Base-by-base conservation (phyloP, 2,797 vertebrate genomes). In the Spheniscus humboldti region DNA sequence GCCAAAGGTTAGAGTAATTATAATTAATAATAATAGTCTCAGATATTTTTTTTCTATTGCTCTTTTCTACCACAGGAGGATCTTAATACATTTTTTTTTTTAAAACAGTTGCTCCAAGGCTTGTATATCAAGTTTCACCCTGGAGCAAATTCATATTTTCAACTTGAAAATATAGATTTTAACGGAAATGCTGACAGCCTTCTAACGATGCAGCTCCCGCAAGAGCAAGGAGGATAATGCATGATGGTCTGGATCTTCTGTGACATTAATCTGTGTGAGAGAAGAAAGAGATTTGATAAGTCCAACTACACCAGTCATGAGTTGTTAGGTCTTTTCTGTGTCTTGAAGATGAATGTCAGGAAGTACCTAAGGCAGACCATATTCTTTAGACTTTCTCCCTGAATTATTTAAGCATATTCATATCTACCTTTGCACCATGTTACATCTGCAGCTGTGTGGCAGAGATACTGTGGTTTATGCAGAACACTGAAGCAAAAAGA, bases 291-390 rank as follows among this genome's bases (percentile, higher is more conserved):
- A 33, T 56, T 30, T 76, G 71, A 37, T 95, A 63, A 86, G 85
- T 80, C 92, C 62, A 64, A 6, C 86, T 68, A 11, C 55, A 47
- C 52, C 69, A 62, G 56, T 47, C 83, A 43, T 17, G 57, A 79
- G 73, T 13, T 60, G 88, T 89, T 95, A 59, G 69, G 68, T 35
- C 69, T 88, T 73, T 47, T 62, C 56, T 10, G 41, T 56, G 66
- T 82, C 80, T 90, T 33, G 50, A 71, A 95, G 89, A 90, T 66
- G 88, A 82, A 87, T 75, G 84, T 85, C 73, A 76, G 66, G 50
- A 76, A 39, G 74, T 57, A 96, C 68, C 76, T 24, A 25, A 85
- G 76, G 94, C 92, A 90, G 92, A 76, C 53, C 16, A 4, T 67
- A 43, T 79, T 92, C 88, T 91, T 92, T 82, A 94, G 94, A n/a